Evolutionary conservation across 1,140 invertebrate species (phyloP).

Genomic region (Branchinecta lindahli): DNA sequence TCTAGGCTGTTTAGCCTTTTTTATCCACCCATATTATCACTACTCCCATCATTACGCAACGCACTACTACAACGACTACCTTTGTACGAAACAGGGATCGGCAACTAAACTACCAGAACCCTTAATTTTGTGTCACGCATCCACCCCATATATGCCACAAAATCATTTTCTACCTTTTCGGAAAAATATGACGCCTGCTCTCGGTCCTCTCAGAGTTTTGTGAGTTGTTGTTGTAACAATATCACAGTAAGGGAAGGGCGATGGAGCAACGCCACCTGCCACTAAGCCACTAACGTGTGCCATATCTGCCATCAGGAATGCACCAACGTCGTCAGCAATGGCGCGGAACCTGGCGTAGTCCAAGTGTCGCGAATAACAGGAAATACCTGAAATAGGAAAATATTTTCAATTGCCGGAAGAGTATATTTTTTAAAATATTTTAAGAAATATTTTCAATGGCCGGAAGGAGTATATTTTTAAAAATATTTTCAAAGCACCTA

Average conservation of each 20-base stretch:
- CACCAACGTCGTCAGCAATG: constrained; percentile 70
- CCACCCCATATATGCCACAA: too few relatives aligned
- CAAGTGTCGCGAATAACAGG: constrained; percentile 57
- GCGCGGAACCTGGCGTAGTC: constrained; percentile 75
- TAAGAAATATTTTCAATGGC: too few relatives aligned
- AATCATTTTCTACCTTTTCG: constrained; percentile 32
- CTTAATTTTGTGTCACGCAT: too few relatives aligned
- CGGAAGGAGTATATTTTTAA: too few relatives aligned
- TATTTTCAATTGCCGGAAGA: background rate
- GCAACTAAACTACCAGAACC: too few relatives aligned
- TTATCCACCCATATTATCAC: too few relatives aligned
- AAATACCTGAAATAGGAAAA: constrained; percentile 44
- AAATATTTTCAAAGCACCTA: too few relatives aligned
- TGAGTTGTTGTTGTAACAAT: constrained; percentile 66
- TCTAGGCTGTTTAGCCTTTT: too few relatives aligned
- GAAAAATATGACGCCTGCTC: constrained; percentile 40
- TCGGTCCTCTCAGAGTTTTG: constrained; percentile 44
- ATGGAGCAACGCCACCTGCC: constrained; percentile 66
- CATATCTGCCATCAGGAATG: constrained; percentile 89
- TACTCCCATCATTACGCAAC: too few relatives aligned
- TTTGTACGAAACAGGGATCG: too few relatives aligned
- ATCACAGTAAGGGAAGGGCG: constrained; percentile 84
- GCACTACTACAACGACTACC: too few relatives aligned
- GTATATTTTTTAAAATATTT: too few relatives aligned
- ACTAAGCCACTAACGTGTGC: constrained; percentile 85